These are phyloP conservation scores for Uria lomvia DNA, from an alignment of 2,113 vertebrate genomes.

Conservation along the genomic window DNA sequence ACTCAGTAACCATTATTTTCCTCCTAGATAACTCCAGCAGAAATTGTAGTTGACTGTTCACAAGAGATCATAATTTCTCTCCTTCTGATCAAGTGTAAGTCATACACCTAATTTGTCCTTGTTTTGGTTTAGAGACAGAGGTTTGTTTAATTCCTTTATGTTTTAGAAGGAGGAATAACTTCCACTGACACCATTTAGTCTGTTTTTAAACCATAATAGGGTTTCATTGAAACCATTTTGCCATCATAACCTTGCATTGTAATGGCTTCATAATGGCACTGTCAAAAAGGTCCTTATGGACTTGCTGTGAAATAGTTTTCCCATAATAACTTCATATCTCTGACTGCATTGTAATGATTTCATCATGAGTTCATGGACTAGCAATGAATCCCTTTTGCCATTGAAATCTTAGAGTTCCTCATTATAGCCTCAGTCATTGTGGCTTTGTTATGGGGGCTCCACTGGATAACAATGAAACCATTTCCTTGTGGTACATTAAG, in stretches of 20 bases:
- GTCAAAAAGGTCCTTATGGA: conserved; percentile 18
- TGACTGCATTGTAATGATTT: conserved; percentile 57
- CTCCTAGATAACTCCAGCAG: background rate
- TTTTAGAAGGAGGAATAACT: conserved; percentile 6
- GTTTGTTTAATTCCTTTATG: background rate
- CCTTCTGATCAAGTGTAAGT: background rate
- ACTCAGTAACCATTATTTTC: background rate
- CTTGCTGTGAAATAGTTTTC: conserved; percentile 34
- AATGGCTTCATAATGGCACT: conserved; percentile 17
- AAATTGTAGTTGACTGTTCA: background rate
- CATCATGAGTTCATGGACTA: conserved; percentile 49
- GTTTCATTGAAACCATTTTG: conserved; percentile 35
- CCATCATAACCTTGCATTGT: conserved; percentile 31
- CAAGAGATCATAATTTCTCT: background rate
- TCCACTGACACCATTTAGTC: conserved; percentile 24
- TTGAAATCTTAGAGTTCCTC: conserved; percentile 22
- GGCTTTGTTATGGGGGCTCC: background rate
- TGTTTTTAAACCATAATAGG: conserved; percentile 17
- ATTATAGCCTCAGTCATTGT: conserved; percentile 22
- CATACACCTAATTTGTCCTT: background rate
- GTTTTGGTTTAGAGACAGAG: conserved; percentile 1
- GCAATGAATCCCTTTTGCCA: conserved; percentile 33
- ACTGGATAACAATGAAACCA: background rate
- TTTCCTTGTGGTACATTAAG: background rate
- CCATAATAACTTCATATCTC: conserved; percentile 49